Evolutionary conservation across 2,113 vertebrate species (phyloP).

Genomic region (Typhlomys cinereus): DNA sequence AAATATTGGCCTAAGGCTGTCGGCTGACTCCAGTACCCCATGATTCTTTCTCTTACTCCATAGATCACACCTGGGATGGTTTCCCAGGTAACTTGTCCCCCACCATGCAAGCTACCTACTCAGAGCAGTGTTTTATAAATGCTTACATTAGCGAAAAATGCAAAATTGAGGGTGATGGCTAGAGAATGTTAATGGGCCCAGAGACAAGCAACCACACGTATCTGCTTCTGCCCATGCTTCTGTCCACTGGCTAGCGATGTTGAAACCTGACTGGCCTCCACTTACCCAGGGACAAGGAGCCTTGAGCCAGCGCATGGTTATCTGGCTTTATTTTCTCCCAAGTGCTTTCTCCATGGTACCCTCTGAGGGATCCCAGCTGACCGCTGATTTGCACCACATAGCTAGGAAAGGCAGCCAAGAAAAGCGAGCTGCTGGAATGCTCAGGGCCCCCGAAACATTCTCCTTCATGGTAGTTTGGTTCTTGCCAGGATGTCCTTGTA

Average conservation of each 20-base stretch:
- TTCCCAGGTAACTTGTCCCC: not conserved
- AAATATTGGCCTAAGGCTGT: not conserved
- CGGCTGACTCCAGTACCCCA: not conserved
- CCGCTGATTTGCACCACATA: not conserved
- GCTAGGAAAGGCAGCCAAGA: conserved; percentile 76
- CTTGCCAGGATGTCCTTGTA: conserved; percentile 77
- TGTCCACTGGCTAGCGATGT: not conserved
- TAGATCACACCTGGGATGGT: not conserved
- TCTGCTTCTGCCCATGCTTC: not conserved
- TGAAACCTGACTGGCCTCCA: conserved; percentile 64
- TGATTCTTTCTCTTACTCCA: not conserved
- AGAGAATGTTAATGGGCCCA: not conserved
- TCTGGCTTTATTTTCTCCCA: conserved; percentile 63
- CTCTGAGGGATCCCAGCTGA: conserved; percentile 70
- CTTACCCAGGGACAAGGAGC: conserved; percentile 52
- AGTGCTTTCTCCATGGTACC: conserved; percentile 72
- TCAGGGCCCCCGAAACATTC: conserved; percentile 64
- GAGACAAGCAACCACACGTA: not conserved
- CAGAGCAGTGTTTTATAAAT: not conserved
- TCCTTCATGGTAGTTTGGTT: conserved; percentile 64
- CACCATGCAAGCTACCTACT: not conserved
- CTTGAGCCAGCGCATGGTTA: conserved; percentile 62
- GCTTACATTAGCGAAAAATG: not conserved
- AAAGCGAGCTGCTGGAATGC: conserved; percentile 69
- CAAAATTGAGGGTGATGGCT: not conserved